Base-by-base conservation (phyloP, 2,888 invertebrate species). In the Melanargia galathea region DNA sequence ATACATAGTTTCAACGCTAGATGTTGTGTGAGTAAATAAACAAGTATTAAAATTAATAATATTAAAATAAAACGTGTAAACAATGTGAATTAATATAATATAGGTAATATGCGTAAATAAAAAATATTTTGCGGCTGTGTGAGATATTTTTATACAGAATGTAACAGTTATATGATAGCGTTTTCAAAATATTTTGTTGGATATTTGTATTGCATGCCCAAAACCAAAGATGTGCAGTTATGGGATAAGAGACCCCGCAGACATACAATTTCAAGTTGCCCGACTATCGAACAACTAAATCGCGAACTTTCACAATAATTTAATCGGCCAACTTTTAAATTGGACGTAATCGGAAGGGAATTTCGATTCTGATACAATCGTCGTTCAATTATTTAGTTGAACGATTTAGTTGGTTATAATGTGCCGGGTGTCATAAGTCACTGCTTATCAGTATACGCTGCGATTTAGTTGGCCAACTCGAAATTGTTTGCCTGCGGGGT, bases 1-100 rank as follows among this genome's bases (percentile, higher is more conserved):
- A 24, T 26, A 18, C 5, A 22, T 55, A 55, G 40, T 43, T 10
- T 43, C 55, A 65, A 54, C 62, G 65, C 62, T 65, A 62, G 65
- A 62, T 60, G 43, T 60, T 62, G 22, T 38, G 26, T 52, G 24
- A 35, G 6, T 46, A 45, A 33, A 40, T 54, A 16, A 61, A 52
- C 35, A 51, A 60, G 61, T 64, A 56, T 60, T 61, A 54, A 64
- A 62, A 30, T 30, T 30, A 16, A 49, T 30, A 26, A 16, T 24
- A n/a, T 13, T 24, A 10, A 7, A 46, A 46, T n/a, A n/a, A 48
- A 20, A n/a, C 10, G n/a, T 24, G n/a, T 48, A n/a, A 18, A 43
- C 43, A 8, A 38, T 38, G 8, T 43, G 16, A 43, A 18, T 43
- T 8, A 43, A 8, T 40, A 26, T 26, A 26, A 26, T 26, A 26